phyloP scores from a whole-genome alignment of 2,113 vertebrate species.

The Pardalotus punctatus region DNA sequence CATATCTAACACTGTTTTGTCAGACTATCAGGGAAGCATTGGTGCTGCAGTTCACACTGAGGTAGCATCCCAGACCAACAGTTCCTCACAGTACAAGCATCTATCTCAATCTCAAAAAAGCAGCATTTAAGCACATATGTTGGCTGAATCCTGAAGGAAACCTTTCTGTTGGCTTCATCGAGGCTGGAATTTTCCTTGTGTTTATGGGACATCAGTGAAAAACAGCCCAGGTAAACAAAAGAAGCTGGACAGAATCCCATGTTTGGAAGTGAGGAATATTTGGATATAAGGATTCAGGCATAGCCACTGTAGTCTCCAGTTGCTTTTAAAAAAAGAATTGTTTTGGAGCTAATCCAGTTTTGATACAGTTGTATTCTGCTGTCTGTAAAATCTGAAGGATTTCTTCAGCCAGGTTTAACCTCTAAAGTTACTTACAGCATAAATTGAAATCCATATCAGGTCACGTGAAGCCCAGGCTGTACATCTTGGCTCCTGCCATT shows the following conservation, averaged over 20 bases:
- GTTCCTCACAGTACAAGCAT: background rate
- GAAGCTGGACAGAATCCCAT: background rate
- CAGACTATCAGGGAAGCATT: background rate
- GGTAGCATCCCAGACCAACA: background rate
- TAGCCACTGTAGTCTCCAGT: background rate
- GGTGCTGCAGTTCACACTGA: background rate
- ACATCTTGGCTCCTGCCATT: background rate
- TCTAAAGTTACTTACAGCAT: background rate
- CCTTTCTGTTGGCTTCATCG: background rate
- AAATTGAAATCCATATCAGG: background rate
- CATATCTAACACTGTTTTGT: background rate
- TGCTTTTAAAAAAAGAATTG: background rate
- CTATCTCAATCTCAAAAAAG: background rate
- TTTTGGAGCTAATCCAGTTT: background rate
- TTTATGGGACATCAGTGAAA: background rate
- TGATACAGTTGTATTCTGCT: background rate
- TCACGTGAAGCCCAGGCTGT: background rate
- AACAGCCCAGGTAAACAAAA: background rate
- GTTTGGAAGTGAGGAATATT: background rate
- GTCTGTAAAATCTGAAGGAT: background rate
- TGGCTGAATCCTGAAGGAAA: background rate
- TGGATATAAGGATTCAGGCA: background rate
- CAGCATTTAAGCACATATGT: background rate
- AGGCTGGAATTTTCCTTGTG: background rate
- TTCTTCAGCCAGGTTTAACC: background rate